Conservation (phyloP, 2,888 invertebrate genomes). For the Caenorhabditis zanzibari region DNA sequence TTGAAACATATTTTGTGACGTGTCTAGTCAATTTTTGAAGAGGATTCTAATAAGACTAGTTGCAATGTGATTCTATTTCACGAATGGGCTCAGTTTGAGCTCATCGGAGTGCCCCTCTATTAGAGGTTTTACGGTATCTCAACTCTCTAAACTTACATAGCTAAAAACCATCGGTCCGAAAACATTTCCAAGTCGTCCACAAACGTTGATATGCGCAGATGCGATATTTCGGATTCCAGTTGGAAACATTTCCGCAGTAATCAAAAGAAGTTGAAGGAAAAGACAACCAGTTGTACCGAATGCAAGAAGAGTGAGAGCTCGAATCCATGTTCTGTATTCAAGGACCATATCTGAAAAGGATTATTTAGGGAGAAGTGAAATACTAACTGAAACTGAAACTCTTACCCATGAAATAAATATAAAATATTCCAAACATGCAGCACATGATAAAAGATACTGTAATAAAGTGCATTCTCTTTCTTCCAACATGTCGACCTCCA, state of each 20-base stretch:
- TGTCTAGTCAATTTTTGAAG: no score
- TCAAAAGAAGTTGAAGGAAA: constrained; percentile 66
- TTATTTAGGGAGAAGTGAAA: background rate
- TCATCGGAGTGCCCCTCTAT: no score
- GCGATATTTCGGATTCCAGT: constrained; percentile 74
- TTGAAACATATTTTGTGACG: no score
- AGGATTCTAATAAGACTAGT: no score
- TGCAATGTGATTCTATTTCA: no score
- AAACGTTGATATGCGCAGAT: constrained; percentile 72
- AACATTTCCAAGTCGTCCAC: constrained; percentile 73
- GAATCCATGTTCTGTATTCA: constrained; percentile 52
- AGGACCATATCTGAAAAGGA: constrained; percentile 52
- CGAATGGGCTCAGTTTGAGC: no score
- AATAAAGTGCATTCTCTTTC: constrained; percentile 71
- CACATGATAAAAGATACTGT: constrained; percentile 71
- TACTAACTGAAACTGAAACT: background rate
- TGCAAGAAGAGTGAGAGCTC: constrained; percentile 70
- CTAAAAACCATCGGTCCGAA: constrained; percentile 74
- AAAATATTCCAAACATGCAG: constrained; percentile 71
- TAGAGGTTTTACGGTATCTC: no score
- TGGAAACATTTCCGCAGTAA: constrained; percentile 74
- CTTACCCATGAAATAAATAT: constrained; percentile 60
- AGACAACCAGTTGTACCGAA: constrained; percentile 75
- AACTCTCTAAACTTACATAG: constrained; percentile 55
- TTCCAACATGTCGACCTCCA: constrained; percentile 67